Evolutionary conservation across 2,113 vertebrate species (phyloP).

Genomic region (Elephantulus edwardii): DNA sequence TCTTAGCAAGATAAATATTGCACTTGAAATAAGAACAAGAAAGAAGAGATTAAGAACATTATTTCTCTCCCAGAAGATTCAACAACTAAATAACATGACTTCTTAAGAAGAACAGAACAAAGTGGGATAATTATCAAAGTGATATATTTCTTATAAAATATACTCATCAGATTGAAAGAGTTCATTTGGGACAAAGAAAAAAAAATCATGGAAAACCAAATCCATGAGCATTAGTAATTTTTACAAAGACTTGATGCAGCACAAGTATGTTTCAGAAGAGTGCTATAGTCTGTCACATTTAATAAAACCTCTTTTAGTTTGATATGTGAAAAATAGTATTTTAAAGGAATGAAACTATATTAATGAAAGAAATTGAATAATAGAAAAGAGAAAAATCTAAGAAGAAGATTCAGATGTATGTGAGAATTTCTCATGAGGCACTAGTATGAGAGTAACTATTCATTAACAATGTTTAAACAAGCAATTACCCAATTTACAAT

Average conservation of each 20-base stretch:
- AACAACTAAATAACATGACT: background rate
- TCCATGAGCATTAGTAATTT: background rate
- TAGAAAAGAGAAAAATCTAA: background rate
- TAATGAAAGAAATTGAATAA: background rate
- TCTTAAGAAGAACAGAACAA: background rate
- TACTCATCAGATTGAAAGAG: background rate
- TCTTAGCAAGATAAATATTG: background rate
- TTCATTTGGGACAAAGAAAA: background rate
- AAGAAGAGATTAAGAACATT: background rate
- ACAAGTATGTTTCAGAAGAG: background rate
- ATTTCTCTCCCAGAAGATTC: background rate
- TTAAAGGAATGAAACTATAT: background rate
- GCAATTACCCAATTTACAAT: background rate
- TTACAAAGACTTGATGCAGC: background rate
- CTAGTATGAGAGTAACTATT: background rate
- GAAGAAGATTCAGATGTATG: background rate
- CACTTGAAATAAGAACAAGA: background rate
- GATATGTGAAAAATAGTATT: background rate
- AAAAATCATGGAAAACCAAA: background rate
- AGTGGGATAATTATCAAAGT: background rate
- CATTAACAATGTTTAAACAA: background rate
- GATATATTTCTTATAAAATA: background rate
- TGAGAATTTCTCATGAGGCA: background rate
- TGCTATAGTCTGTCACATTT: background rate
- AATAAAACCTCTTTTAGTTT: background rate